These are phyloP conservation scores for Rhimphoctona megacephalus DNA, from an alignment of 2,888 invertebrate genomes.

Conservation along the genomic window DNA sequence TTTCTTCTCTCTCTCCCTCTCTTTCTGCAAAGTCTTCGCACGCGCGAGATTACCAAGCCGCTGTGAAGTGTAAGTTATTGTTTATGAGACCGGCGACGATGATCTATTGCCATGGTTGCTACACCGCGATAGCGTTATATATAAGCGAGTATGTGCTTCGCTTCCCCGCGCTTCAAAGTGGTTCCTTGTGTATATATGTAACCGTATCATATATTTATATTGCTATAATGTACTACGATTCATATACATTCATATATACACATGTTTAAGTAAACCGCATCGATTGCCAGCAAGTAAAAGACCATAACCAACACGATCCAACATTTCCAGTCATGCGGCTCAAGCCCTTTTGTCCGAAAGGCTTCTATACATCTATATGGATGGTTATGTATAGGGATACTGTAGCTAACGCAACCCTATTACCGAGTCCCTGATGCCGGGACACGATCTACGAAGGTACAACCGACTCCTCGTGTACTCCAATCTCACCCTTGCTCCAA, in stretches of 20 bases:
- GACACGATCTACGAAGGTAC: slow-evolving; percentile 79
- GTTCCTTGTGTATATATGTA: background rate
- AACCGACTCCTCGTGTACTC: slow-evolving; percentile 31
- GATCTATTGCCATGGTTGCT: slow-evolving; percentile 81
- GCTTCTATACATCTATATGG: slow-evolving; percentile 6
- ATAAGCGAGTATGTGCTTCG: slow-evolving; percentile 35
- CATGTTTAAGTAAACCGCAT: slow-evolving; percentile 1
- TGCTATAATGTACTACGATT: slow-evolving; percentile 8
- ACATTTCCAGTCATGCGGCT: background rate
- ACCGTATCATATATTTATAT: slow-evolving; percentile 1
- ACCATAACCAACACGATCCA: slow-evolving; percentile 6
- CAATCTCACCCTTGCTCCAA: slow-evolving; percentile 44
- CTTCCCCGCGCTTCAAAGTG: slow-evolving; percentile 54
- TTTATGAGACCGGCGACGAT: slow-evolving; percentile 80
- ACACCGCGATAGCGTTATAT: slow-evolving; percentile 78
- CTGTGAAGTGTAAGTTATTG: slow-evolving; percentile 82
- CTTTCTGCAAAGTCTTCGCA: slow-evolving; percentile 29
- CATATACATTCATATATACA: slow-evolving; percentile 10
- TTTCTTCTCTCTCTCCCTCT: background rate
- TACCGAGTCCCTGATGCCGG: slow-evolving; percentile 81
- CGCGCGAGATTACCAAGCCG: slow-evolving; percentile 66
- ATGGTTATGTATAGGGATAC: slow-evolving; percentile 43
- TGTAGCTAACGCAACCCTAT: slow-evolving; percentile 77
- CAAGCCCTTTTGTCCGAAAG: slow-evolving; percentile 7
- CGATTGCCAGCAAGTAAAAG: slow-evolving; percentile 32